Evolutionary conservation across 1,140 invertebrate genomes (phyloP), one percentile per base, ranked within the genome.

Genomic region (Chironomus tepperi): DNA sequence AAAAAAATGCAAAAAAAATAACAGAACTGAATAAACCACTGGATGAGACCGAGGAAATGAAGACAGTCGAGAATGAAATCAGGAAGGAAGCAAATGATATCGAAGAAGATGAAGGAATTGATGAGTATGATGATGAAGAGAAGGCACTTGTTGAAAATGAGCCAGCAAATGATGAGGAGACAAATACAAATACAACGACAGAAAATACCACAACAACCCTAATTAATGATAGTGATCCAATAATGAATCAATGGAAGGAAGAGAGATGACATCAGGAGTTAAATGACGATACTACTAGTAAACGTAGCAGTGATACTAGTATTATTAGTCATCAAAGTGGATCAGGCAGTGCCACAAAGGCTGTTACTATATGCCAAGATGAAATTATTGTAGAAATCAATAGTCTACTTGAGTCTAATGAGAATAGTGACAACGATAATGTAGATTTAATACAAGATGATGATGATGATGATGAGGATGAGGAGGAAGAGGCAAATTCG

Each of bases 261-360:
- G 81, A 82, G 74, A 82, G 81, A 82, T 82, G 81, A 82, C 81
- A 82, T 80, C 80, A 80, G 77, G 77, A 80, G 78, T 82, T 80
- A 76, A 80, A 81, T 79, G 81, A 77, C 76, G 81, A 82, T 78
- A 81, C 81, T 77, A 74, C 43, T 64, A 57, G 73, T 74, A 74
- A 47, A 12, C 43, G 74, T 19, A 47, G 74, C 43, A 73, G 75
- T 64, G 74, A 73, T 34, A 79, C 76, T 74, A 77, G 76, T 7
- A 77, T 75, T 75, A 79, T 79, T 77, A 78, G 79, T 7, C 78
- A 80, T 9, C 76, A 80, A 0, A 80, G 79, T 73, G 80, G 79
- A 73, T 79, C 79, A 74, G 79, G 81, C 21, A 80, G 80, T 74
- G 84, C 78, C 81, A 83, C 72, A 75, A 81, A 75, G 79, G 81